Evolutionary conservation across 2,888 invertebrate species (phyloP).

Genomic region (Melinaea marsaeus): DNA sequence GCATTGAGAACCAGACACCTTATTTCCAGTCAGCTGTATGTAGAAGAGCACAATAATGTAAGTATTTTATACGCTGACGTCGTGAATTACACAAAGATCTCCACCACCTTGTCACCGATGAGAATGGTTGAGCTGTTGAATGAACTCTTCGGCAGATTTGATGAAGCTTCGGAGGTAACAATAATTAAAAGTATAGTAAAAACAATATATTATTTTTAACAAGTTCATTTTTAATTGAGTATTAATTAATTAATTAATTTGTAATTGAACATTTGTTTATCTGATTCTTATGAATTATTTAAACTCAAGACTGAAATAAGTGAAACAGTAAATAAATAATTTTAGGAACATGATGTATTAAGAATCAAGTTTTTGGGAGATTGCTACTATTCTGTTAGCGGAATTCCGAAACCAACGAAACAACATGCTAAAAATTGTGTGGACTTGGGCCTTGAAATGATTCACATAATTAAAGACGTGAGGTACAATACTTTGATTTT

Average conservation of each 20-base stretch:
- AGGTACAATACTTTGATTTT: constrained; percentile 65
- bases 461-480: constrained; percentile 89
- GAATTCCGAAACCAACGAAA: constrained; percentile 86
- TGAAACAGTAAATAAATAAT: constrained; percentile 21
- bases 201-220: no score
- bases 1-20: not conserved
- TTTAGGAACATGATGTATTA: constrained; percentile 84
- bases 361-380: constrained; percentile 96
- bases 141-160: constrained; percentile 93
- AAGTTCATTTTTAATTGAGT: no score
- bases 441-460: constrained; percentile 94
- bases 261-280: no score
- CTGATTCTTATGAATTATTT: no score
- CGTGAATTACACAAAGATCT: constrained; percentile 93
- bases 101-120: constrained; percentile 87
- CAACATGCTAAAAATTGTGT: constrained; percentile 95
- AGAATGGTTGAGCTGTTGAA: constrained; percentile 92
- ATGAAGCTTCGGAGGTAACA: constrained; percentile 89
- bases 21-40: constrained; percentile 86
- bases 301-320: no score
- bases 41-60: constrained; percentile 92
- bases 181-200: not conserved
- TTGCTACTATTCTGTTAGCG: constrained; percentile 95
- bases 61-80: constrained; percentile 95
- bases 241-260: no score